Conservation (phyloP, 2,888 invertebrate species). For the Sinelater perroti region DNA sequence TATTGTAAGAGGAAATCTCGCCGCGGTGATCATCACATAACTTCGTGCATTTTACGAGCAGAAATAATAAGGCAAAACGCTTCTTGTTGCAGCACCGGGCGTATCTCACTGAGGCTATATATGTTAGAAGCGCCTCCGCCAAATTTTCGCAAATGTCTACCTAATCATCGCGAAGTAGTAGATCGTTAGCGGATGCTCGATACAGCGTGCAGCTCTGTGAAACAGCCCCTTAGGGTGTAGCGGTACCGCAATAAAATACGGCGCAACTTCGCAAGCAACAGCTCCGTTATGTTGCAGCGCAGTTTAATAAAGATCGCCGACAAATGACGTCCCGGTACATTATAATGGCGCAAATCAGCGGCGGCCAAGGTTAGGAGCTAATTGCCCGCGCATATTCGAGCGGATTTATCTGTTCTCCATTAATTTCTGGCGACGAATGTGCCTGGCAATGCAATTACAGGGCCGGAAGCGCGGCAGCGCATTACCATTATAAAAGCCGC, state of each 20-base stretch:
- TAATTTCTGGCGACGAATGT: constrained; percentile 23
- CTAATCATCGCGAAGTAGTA: not conserved
- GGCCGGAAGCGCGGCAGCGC: constrained; percentile 33
- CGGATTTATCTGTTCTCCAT: constrained; percentile 14
- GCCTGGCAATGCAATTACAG: constrained; percentile 35
- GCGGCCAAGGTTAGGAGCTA: too few species aligned
- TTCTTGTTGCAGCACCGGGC: too few species aligned
- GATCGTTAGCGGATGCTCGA: not conserved
- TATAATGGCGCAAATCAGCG: too few species aligned
- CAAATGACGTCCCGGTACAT: too few species aligned
- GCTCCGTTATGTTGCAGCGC: not conserved
- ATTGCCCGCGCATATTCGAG: not conserved
- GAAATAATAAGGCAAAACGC: too few species aligned
- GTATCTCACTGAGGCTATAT: too few species aligned
- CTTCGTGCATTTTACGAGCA: too few species aligned
- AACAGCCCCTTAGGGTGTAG: constrained; percentile 4
- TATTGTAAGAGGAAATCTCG: too few species aligned
- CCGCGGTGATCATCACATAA: too few species aligned
- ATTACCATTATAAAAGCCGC: constrained; percentile 40
- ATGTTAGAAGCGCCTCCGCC: too few species aligned
- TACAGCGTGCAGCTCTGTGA: constrained; percentile 5
- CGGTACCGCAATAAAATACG: constrained; percentile 1
- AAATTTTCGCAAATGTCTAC: too few species aligned
- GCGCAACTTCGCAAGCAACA: constrained; percentile 7
- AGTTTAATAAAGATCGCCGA: not conserved